These are phyloP conservation scores for Epizoanthus ramosus DNA, from an alignment of 92 coral and sea anemone genomes.

Conservation along the genomic window DNA sequence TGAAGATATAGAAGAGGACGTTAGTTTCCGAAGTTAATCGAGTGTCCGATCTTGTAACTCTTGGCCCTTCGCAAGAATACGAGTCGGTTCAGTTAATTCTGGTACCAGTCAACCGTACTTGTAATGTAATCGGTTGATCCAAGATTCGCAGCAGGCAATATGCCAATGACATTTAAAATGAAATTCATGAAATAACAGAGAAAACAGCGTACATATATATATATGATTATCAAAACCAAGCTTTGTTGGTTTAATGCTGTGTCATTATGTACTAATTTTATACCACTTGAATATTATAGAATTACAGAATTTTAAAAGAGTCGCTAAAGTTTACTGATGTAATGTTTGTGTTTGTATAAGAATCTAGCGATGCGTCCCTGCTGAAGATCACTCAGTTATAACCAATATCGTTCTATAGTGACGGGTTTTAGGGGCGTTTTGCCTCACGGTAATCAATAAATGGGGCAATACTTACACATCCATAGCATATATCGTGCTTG, in stretches of 20 bases:
- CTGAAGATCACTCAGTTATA: not conserved
- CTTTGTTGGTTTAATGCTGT: not conserved
- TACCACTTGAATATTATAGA: not conserved
- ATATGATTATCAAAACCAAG: not conserved
- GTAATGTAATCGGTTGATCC: not conserved
- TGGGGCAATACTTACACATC: constrained; percentile 85
- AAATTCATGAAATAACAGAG: not conserved
- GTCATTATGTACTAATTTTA: not conserved
- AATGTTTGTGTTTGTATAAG: not conserved
- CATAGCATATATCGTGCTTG: constrained; percentile 98
- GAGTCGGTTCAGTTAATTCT: not conserved
- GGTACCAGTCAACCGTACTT: not conserved
- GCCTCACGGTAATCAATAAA: not conserved
- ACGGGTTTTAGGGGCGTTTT: not conserved
- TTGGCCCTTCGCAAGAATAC: too few relatives aligned
- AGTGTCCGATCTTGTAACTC: too few relatives aligned
- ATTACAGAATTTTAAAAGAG: not conserved
- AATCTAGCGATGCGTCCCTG: not conserved
- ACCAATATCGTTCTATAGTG: not conserved
- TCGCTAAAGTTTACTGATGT: not conserved
- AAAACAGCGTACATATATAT: not conserved
- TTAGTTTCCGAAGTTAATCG: too few relatives aligned
- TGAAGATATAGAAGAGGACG: too few relatives aligned
- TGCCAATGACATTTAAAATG: not conserved
- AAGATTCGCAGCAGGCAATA: not conserved